Conservation (phyloP, 2,113 vertebrate species). For the Neotragus moschatus region DNA sequence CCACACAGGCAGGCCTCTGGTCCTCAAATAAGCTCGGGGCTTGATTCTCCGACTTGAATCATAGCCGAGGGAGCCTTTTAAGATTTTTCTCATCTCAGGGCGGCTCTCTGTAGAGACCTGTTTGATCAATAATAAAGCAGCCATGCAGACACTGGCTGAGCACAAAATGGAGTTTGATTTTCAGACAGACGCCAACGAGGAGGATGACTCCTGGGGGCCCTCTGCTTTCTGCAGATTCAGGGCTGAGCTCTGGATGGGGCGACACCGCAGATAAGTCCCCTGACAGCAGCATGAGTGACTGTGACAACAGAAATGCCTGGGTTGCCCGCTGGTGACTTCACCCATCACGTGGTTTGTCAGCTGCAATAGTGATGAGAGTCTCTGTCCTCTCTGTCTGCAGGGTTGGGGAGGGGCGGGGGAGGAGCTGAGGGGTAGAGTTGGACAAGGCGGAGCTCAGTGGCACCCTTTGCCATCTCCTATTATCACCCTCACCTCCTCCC, state of each 20-base stretch:
- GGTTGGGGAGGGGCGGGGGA: background rate
- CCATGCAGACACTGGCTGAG: background rate
- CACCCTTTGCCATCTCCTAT: background rate
- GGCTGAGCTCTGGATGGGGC: background rate
- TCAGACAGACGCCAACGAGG: background rate
- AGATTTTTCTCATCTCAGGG: constrained; percentile 35
- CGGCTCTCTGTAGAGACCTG: background rate
- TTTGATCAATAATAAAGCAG: constrained; percentile 57
- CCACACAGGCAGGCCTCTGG: background rate
- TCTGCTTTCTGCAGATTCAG: background rate
- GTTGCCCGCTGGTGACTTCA: background rate
- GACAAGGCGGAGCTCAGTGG: background rate
- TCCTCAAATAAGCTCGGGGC: background rate
- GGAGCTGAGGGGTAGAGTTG: background rate
- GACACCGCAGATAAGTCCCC: background rate
- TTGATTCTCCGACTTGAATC: constrained; percentile 18
- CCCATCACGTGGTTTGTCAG: accelerated
- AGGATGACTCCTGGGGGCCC: background rate
- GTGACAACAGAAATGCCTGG: background rate
- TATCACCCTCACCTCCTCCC: background rate
- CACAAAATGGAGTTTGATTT: constrained; percentile 36
- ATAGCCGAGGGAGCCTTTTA: constrained; percentile 5
- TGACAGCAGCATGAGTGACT: background rate
- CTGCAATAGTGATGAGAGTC: no score
- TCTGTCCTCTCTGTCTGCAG: background rate